Base-by-base conservation (phyloP, 1,140 invertebrate genomes). In the Ptiloglossa arizonensis region DNA sequence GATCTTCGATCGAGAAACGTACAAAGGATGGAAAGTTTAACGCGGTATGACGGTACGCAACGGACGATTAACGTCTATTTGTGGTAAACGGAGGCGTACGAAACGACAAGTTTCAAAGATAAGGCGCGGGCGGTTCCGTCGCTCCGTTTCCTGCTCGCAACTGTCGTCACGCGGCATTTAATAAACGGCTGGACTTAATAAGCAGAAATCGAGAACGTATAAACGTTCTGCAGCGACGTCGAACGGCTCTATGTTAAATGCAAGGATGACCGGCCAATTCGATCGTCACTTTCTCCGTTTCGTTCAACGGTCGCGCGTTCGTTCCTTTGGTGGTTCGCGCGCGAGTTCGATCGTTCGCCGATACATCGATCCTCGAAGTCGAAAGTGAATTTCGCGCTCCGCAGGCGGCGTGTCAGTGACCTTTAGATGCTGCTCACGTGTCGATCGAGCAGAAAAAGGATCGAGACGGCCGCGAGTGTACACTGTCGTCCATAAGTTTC, bases 351-450 rank as follows among this genome's bases (percentile, higher is more conserved):
- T 71, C 69, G 27, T 24, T n/a, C 41, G n/a, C 22, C 11, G 24
- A 8, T 66, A 6, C 35, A 24, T 67, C 56, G 32, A 75, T 75
- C 29, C 27, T 80, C 70, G 32, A 75, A 66, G 48, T 68, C 50
- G 78, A 82, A 82, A 82, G 80, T 81, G 79, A 82, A 80, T 81
- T 79, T 79, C 38, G 75, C 74, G 54, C 38, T 66, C 15, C 32
- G 29, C 22, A 4, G 4, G 19, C 44, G 22, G 11, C 38, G 44
- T 69, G 79, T 80, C 80, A 69, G 44, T 29, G 57, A 64, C 64
- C 80, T 81, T 81, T 69, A 50, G 50, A 19, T 41, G 13, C 17
- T 38, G 27, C 63, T 75, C 63, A 32, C 59, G 44, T 27, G 46
- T 67, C 68, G 52, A 60, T 46, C 35, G 59, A 46, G 5, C 35